Evolutionary conservation across 2,113 vertebrate genomes (phyloP), one percentile per base, ranked within the genome.

Genomic region (Calyptommatus sinebrachiatus): DNA sequence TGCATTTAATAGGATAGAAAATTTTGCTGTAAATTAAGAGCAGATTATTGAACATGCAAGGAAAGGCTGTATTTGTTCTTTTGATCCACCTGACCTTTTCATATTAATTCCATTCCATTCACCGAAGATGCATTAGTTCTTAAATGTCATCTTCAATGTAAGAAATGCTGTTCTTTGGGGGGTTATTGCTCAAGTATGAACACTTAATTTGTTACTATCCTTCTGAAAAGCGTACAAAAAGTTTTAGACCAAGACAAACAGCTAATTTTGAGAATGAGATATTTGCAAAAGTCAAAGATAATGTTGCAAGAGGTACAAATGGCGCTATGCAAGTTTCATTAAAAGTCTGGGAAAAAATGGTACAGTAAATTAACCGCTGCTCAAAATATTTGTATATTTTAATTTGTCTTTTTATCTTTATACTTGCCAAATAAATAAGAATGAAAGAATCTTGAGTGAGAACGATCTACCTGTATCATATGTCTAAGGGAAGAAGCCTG

Each of bases 71-170:
- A 61, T 46, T 71, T 87, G 79, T 82, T 89, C 79, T 90, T 28
- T 71, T 89, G 90, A 92, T 91, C 84, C 57, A 78, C 87, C 81
- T 90, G 91, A 87, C 88, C 83, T 89, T 88, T 86, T 10, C 71
- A 48, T 88, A 91, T 84, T 87, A 89, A 91, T 90, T 86, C 57
- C 41, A 26, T 73, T 35, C 60, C 18, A 28, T 16, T 66, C 28
- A 26, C 35, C 16, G 48, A 31, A 29, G 46, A 81, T 60, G 65
- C 24, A 84, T 90, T 83, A 87, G 80, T 82, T 79, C 46, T 11
- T 75, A 65, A 65, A 21, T 84, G 66, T 22, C 21, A 67, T 82
- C 9, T 83, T 73, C 79, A 84, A 31, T 29, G 57, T 50, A 69
- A 57, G 14, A 71, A 28, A 22, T 63, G 18, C 21, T 24, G 21